Evolutionary conservation across 23 tunicate species (phyloP), one percentile per base, ranked within the genome.

Genomic region (Halocynthia aurantium): DNA sequence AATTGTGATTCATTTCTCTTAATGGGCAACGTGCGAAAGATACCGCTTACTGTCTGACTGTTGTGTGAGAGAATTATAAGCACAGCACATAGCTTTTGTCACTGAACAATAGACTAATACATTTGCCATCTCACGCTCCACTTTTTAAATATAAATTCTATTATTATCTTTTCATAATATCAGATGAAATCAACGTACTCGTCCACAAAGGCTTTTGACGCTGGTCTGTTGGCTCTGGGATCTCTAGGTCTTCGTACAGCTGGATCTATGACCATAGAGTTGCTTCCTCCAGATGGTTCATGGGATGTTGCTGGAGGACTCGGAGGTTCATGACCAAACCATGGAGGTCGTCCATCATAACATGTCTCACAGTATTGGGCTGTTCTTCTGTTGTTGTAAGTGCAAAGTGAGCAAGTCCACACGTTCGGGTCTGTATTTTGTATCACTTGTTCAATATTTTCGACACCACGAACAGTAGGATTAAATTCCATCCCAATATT

Each of bases 301-400:
- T 72, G 56, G 10, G 76, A 49, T 13, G 17, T 10, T 51, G 10
- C 12, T 50, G 40, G 56, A 11, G 12, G 50, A 18, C 15, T 22
- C 40, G 57, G 52, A 44, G 57, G 17, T 5, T 40, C 15, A 15
- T 54, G 22, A 7, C 22, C 20, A 31, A 53, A 74, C 78, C 78
- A 74, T 8, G 78, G 78, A 52, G 78, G 78, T 13, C 64, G 20
- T 21, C 78, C 78, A 53, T 74, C 78, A 53, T 74, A 64, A 53
- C 78, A 74, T 54, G 55, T 13, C 10, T 49, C 78, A 55, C 78
- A 74, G 78, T 74, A 74, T 55, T 74, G 78, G 5, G 78, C 78
- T 8, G 78, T 50, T 8, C 54, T 74, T 53, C 57, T 53, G 57
- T 74, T 74, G 19, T 20, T 40, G 31, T 53, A 74, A 8, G 78